phyloP scores from a whole-genome alignment of 2,888 invertebrate species.

The Norana najaformis region DNA sequence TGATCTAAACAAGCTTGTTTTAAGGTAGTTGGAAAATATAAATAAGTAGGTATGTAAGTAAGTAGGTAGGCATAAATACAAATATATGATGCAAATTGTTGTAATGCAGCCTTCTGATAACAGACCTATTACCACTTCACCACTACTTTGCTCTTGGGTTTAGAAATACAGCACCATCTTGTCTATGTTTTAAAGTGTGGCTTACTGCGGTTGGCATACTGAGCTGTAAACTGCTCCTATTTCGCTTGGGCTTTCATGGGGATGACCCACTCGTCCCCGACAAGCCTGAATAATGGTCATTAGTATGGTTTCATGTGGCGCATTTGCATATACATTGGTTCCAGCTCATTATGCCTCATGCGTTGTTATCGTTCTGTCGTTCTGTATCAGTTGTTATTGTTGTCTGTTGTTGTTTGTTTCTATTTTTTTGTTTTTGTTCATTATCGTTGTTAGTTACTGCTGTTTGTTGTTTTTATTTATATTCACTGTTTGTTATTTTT shows the following conservation, averaged over 20 bases:
- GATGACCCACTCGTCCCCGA: background rate
- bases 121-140: background rate
- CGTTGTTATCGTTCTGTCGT: background rate
- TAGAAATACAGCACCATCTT: background rate
- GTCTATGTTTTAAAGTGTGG: background rate
- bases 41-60: background rate
- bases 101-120: background rate
- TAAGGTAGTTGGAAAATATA: too few relatives aligned
- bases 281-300: background rate
- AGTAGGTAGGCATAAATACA: background rate
- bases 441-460: background rate
- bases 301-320: background rate
- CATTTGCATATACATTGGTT: background rate
- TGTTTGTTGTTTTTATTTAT: background rate
- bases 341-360: background rate
- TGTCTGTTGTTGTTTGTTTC: background rate
- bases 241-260: background rate
- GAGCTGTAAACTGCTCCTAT: background rate
- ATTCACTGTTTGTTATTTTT: background rate
- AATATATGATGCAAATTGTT: too few relatives aligned
- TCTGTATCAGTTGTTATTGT: background rate
- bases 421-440: background rate
- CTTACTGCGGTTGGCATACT: background rate
- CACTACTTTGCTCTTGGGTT: background rate
- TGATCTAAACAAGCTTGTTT: too few relatives aligned